Percentiles rank a stretch among this genome's conserved stretches.
Evolutionary conservation across 2,113 vertebrate genomes (phyloP).

Genomic region (Seriola dumerili): DNA sequence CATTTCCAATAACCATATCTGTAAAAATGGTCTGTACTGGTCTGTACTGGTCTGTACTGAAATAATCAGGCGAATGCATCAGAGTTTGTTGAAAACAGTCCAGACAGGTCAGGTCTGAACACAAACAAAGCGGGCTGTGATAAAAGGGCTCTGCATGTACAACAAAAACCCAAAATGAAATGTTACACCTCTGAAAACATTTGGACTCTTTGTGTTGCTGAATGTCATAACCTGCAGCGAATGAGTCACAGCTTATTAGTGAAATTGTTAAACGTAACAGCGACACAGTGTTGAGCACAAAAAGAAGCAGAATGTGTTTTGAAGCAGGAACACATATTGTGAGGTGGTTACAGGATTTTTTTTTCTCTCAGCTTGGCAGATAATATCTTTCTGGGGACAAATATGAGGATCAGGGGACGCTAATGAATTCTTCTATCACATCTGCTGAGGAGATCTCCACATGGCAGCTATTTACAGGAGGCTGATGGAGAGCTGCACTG

Average conservation of each 20-base stretch:
- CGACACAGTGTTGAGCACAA: not conserved
- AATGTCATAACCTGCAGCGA: conserved; percentile 30
- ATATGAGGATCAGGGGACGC: conserved; percentile 69
- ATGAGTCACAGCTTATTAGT: conserved; percentile 26
- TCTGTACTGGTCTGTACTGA: not conserved
- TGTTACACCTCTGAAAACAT: conserved; percentile 3
- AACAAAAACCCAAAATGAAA: not conserved
- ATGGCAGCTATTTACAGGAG: conserved; percentile 78
- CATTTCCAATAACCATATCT: not conserved
- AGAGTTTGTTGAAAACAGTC: not conserved
- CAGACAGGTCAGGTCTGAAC: not conserved
- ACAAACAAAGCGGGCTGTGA: not conserved
- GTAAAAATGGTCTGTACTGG: not conserved
- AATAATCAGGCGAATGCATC: not conserved
- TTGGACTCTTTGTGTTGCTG: not conserved
- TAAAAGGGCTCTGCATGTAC: not conserved
- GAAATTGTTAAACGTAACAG: not conserved
- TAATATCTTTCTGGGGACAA: conserved; percentile 77
- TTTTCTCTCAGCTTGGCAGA: conserved; percentile 46
- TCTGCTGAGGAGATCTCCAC: conserved; percentile 76
- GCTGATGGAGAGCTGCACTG: conserved; percentile 74
- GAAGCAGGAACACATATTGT: conserved; percentile 6
- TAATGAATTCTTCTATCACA: conserved; percentile 80
- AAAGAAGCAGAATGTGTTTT: conserved; percentile 2
- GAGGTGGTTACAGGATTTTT: conserved; percentile 10